These are phyloP conservation scores for Aphaenogaster floridana DNA, from an alignment of 1,140 invertebrate species.

Conservation along the genomic window DNA sequence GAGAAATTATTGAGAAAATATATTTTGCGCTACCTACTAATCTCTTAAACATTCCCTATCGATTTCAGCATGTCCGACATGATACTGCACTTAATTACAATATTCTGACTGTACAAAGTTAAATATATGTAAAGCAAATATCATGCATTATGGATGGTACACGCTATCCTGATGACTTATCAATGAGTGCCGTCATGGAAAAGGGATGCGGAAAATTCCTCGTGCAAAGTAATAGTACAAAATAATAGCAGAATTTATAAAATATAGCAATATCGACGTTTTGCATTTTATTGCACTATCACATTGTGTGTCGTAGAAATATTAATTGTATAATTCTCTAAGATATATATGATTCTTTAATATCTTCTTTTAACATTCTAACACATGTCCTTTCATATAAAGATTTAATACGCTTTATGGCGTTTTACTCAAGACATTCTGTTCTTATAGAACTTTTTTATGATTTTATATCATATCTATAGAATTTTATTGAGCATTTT, in stretches of 20 bases:
- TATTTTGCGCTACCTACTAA: slow-evolving; percentile 2
- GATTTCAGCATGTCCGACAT: slow-evolving; percentile 32
- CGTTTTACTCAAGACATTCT: background rate
- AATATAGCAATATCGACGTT: background rate
- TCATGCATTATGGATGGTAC: slow-evolving; percentile 30
- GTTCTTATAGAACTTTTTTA: background rate
- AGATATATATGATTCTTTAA: slow-evolving; percentile 2
- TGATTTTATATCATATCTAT: background rate
- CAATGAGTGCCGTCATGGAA: slow-evolving; percentile 21
- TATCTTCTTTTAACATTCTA: slow-evolving; percentile 4
- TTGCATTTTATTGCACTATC: background rate
- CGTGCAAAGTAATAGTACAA: background rate
- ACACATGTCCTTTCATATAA: background rate
- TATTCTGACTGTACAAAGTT: slow-evolving; percentile 34
- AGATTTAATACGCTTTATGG: background rate
- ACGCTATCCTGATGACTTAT: slow-evolving; percentile 47
- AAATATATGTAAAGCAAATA: slow-evolving; percentile 52
- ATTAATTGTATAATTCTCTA: background rate
- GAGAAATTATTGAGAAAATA: slow-evolving; percentile 8
- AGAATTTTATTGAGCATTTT: background rate
- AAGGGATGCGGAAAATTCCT: slow-evolving; percentile 10
- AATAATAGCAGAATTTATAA: background rate
- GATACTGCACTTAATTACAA: slow-evolving; percentile 32
- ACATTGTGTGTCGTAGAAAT: background rate
- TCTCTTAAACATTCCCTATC: slow-evolving; percentile 36